Evolutionary conservation across 1,140 invertebrate species (phyloP).

Genomic region (Hyphantria cunea): DNA sequence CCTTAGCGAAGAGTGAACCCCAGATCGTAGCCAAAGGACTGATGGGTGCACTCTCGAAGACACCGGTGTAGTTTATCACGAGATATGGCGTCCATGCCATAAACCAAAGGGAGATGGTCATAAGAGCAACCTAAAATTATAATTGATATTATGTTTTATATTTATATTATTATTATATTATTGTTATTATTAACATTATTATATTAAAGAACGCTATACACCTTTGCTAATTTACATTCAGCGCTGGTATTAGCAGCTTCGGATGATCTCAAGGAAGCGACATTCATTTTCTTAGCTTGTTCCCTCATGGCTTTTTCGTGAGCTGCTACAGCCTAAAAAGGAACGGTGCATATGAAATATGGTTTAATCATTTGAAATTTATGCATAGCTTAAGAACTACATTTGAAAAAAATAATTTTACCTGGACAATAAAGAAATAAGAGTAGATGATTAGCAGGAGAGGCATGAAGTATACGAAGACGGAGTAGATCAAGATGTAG

Average conservation of each 20-base stretch:
- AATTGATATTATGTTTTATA: too few relatives aligned
- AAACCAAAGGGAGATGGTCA: conserved; percentile 89
- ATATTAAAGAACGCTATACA: neutral
- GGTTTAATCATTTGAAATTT: neutral
- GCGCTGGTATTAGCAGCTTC: conserved; percentile 84
- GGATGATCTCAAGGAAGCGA: conserved; percentile 84
- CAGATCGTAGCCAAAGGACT: conserved; percentile 86
- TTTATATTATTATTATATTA: too few relatives aligned
- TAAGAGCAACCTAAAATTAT: conserved; percentile 85
- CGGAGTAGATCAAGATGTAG: conserved; percentile 85
- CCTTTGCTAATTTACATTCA: conserved; percentile 85
- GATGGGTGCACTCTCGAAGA: conserved; percentile 84
- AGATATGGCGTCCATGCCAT: too few relatives aligned
- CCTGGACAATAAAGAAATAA: conserved; percentile 88
- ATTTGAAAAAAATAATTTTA: conserved; percentile 79
- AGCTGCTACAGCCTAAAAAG: conserved; percentile 83
- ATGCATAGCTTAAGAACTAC: conserved; percentile 35
- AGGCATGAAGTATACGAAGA: conserved; percentile 85
- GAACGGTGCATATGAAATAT: neutral
- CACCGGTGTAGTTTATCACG: conserved; percentile 87
- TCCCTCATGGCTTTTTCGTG: conserved; percentile 88
- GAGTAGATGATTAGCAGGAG: conserved; percentile 87
- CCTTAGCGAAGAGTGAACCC: conserved; percentile 86
- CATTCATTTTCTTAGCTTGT: conserved; percentile 89
- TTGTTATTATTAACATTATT: too few relatives aligned